Conservation (phyloP, 2,113 vertebrate species). For the Catagonus wagneri region DNA sequence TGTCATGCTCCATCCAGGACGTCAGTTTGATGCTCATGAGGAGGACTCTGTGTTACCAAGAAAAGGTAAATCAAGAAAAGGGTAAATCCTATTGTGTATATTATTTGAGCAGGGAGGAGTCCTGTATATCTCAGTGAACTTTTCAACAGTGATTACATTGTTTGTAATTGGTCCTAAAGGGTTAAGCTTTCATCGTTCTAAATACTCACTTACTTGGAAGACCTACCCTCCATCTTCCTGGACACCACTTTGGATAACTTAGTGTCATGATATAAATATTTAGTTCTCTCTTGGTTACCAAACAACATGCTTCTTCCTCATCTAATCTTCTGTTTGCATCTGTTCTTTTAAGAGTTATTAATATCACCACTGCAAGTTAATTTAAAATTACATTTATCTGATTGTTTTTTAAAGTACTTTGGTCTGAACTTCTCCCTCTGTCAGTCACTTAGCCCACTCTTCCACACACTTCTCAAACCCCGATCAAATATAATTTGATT, state of each 20-base stretch:
- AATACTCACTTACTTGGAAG: conserved; percentile 27
- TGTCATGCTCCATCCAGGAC: background rate
- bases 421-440: background rate
- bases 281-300: background rate
- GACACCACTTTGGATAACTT: background rate
- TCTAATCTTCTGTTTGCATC: background rate
- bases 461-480: background rate
- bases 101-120: background rate
- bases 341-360: background rate
- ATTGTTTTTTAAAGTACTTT: background rate
- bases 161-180: background rate
- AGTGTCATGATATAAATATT: background rate
- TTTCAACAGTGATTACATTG: background rate
- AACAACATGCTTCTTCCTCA: background rate
- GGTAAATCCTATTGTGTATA: background rate
- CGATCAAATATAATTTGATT: background rate
- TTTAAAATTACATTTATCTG: conserved; percentile 32
- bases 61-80: background rate
- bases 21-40: background rate
- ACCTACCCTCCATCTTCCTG: background rate
- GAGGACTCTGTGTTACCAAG: background rate
- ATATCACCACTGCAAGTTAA: background rate
- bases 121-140: background rate
- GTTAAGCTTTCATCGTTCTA: background rate
- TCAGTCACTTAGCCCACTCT: background rate